Evolutionary conservation across 2,113 vertebrate species (phyloP).

Genomic region (Oreamnos americanus): DNA sequence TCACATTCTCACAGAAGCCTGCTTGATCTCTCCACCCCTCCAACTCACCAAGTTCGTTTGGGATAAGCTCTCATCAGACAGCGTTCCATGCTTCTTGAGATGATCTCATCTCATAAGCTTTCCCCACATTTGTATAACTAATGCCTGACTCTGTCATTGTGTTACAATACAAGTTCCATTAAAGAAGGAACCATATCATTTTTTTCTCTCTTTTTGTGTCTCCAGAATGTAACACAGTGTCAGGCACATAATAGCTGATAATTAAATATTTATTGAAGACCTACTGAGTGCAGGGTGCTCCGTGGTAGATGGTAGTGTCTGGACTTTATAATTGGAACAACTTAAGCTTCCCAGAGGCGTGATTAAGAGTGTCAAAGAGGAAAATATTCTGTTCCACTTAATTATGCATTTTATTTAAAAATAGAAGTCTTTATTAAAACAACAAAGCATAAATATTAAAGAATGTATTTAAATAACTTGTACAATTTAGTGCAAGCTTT

Average conservation of each 20-base stretch:
- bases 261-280: conserved; percentile 27
- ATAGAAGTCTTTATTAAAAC: conserved; percentile 78
- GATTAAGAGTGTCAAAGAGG: conserved; percentile 54
- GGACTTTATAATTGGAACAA: conserved; percentile 36
- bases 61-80: not conserved
- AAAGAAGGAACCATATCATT: not conserved
- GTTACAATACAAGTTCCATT: not conserved
- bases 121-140: not conserved
- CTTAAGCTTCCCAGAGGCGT: conserved; percentile 48
- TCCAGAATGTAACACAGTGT: conserved; percentile 15
- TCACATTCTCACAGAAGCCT: not conserved
- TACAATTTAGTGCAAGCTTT: conserved; percentile 68
- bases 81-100: not conserved
- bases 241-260: not conserved
- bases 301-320: not conserved
- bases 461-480: conserved; percentile 75
- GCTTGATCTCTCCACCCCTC: not conserved
- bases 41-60: not conserved
- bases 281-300: conserved; percentile 29
- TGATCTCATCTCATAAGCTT: not conserved
- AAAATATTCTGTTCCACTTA: conserved; percentile 72
- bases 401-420: conserved; percentile 78
- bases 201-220: not conserved
- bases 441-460: conserved; percentile 79
- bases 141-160: not conserved